Conservation (phyloP, 2,797 vertebrate species). For the Cynopterus sphinx region DNA sequence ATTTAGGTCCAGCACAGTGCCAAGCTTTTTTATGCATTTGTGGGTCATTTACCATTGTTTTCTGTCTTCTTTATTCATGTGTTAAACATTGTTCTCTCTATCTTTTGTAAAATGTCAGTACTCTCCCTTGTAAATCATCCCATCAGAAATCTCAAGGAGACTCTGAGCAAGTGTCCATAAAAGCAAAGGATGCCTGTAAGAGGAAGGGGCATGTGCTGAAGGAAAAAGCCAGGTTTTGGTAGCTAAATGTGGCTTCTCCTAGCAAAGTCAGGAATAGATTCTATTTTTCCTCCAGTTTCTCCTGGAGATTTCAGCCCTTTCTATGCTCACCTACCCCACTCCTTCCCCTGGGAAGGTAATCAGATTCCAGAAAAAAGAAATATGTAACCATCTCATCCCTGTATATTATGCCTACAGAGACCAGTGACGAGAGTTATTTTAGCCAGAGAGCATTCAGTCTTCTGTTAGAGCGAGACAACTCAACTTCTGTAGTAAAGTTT, state of each 20-base stretch:
- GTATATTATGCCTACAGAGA: neutral
- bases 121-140: neutral
- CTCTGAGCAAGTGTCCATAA: too few relatives aligned
- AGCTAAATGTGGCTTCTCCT: neutral
- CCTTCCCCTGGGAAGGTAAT: neutral
- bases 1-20: neutral
- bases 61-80: neutral
- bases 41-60: neutral
- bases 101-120: neutral
- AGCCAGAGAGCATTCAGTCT: neutral
- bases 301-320: neutral
- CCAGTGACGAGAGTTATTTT: neutral
- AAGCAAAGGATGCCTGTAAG: neutral
- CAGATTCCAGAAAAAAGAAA: neutral
- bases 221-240: too few relatives aligned
- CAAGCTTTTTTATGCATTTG: neutral
- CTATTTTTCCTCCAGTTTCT: neutral
- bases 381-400: neutral
- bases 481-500: neutral
- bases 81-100: neutral
- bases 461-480: neutral
- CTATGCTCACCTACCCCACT: neutral
- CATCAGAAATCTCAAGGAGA: neutral
- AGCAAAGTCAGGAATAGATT: neutral
- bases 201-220: neutral